phyloP scores from a whole-genome alignment of 2,797 vertebrate species.

The Eulemur mongoz region DNA sequence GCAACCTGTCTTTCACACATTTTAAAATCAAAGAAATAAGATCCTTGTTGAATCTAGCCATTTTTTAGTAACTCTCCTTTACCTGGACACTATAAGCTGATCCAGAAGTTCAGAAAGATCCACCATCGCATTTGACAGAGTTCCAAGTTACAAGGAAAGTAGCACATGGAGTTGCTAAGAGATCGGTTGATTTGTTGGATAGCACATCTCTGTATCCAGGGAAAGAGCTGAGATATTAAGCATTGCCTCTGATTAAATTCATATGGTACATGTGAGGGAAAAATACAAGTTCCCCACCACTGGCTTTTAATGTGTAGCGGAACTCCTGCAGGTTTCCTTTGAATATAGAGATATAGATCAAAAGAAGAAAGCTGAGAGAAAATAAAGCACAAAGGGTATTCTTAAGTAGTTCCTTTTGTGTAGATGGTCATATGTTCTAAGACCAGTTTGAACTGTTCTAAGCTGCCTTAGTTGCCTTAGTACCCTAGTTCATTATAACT shows the following conservation, averaged over 20 bases:
- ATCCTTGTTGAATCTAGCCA: neutral
- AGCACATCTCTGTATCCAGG: neutral
- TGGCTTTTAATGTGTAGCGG: neutral
- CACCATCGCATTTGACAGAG: neutral
- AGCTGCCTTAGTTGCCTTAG: neutral
- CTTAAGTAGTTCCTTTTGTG: neutral
- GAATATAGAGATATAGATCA: neutral
- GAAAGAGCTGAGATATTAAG: neutral
- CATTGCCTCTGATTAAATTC: neutral
- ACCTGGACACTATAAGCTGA: neutral
- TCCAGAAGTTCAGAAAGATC: neutral
- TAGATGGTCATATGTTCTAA: neutral
- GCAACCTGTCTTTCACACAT: neutral
- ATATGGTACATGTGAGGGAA: neutral
- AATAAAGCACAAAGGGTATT: neutral
- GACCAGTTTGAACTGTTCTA: neutral
- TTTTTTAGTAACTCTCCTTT: neutral
- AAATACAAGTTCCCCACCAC: neutral
- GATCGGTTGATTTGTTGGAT: neutral
- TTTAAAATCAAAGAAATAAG: slow-evolving; percentile 49
- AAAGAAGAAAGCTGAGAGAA: neutral
- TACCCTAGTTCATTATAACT: neutral
- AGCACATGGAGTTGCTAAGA: neutral
- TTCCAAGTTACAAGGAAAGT: neutral
- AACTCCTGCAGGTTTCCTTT: neutral